phyloP scores from a whole-genome alignment of 1,140 invertebrate genomes.

The Epicauta chinensis region DNA sequence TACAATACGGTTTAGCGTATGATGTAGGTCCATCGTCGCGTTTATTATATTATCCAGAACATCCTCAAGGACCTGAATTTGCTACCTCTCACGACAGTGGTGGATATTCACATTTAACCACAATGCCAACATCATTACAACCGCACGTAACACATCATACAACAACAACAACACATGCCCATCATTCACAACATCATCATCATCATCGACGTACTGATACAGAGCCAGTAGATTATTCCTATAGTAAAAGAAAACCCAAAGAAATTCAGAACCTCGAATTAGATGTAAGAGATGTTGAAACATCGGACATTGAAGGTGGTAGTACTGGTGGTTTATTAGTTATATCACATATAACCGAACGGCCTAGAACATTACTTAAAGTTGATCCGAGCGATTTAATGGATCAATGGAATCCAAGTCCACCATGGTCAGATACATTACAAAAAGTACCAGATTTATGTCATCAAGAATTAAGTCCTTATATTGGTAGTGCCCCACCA shows the following conservation, averaged over 20 bases:
- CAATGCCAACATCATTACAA: conserved; percentile 36
- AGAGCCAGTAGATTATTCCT: conserved; percentile 41
- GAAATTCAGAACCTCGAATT: conserved; percentile 41
- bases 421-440: conserved; percentile 72
- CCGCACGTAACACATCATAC: conserved; percentile 21
- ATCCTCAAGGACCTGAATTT: conserved; percentile 37
- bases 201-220: conserved; percentile 33
- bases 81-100: conserved; percentile 25
- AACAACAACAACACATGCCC: conserved; percentile 33
- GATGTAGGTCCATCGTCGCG: conserved; percentile 49
- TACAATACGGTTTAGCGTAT: conserved; percentile 82
- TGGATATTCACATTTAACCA: conserved; percentile 30
- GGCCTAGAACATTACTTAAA: conserved; percentile 47
- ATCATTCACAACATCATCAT: conserved; percentile 38
- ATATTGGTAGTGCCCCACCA: conserved; percentile 72
- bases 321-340: conserved; percentile 44
- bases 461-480: conserved; percentile 73
- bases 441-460: conserved; percentile 74
- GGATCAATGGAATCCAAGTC: conserved; percentile 78
- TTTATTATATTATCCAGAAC: conserved; percentile 40
- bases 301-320: conserved; percentile 28
- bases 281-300: conserved; percentile 31
- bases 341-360: conserved; percentile 43
- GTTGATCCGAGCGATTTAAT: conserved; percentile 61
- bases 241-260: conserved; percentile 39